Evolutionary conservation across 1,140 invertebrate species (phyloP), one percentile per base, ranked within the genome.

Genomic region (Spodoptera frugiperda): DNA sequence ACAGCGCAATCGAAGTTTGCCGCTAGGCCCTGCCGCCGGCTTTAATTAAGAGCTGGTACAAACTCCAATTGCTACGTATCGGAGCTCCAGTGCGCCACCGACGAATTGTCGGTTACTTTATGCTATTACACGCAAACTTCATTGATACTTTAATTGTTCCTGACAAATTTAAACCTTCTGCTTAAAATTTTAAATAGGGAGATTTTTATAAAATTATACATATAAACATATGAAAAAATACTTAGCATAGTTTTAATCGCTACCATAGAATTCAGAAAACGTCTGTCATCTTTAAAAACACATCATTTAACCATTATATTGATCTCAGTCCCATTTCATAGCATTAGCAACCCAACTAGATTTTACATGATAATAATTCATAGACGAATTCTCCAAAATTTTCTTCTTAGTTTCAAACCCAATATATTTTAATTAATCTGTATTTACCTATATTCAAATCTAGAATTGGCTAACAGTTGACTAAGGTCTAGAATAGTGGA

Each of bases 1-100:
- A 94, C 91, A 94, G 92, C 87, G 87, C 89, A 92, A 93, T 93
- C 91, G 92, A 92, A 92, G 90, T 92, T 92, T 89, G 87, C 89
- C 89, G 85, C 88, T 90, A 89, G 90, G 88, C 89, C 78, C 85
- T 87, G 89, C 86, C 81, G 86, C 84, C 80, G 78, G 78, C 84
- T 87, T 92, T 92, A 93, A 93, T 93, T 93, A 93, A 93, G 88
- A 91, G 76, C 80, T 79, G 80, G 81, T 84, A 81, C 84, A 82
- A 87, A 83, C 83, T 85, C 82, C 82, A 81, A 80, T 86, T 80
- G 79, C 80, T 80, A 80, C 78, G 82, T 85, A 84, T 83, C 82
- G 78, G 72, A 78, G 78, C 74, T 81, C 59, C 81, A 80, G 80
- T 72, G 25, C 61, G 78, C 48, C 63, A 77, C 63, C 53, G 78